A percentile compares a stretch with the other conserved stretches of the same genome.
Conservation (phyloP, 2,797 vertebrate genomes). For the Enteromius afrohamiltoni region DNA sequence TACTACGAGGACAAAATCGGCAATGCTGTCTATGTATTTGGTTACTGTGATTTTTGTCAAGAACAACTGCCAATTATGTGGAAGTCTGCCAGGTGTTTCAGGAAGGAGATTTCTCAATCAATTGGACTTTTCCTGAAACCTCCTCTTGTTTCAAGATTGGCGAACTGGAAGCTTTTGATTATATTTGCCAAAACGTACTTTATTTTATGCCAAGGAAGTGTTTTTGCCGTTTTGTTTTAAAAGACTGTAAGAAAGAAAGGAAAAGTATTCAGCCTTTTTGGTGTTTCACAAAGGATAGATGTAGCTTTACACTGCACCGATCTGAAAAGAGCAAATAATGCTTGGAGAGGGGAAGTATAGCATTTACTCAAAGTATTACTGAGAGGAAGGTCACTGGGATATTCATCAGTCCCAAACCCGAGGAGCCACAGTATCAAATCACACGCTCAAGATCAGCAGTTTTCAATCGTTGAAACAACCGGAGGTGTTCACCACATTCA, state of each 20-base stretch:
- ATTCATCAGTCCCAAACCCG: conserved; percentile 43
- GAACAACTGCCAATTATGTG: conserved; percentile 79
- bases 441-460: conserved; percentile 41
- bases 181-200: conserved; percentile 35
- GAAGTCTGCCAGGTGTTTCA: conserved; percentile 72
- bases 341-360: not conserved
- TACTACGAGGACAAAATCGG: conserved; percentile 67
- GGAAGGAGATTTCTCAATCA: conserved; percentile 57
- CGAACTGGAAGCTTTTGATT: conserved; percentile 60
- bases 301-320: conserved; percentile 6
- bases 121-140: conserved; percentile 32
- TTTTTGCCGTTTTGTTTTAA: not conserved
- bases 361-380: conserved; percentile 39
- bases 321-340: conserved; percentile 18
- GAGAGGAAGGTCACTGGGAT: not conserved
- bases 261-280: not conserved
- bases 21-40: conserved; percentile 68
- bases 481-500: conserved; percentile 58
- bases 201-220: conserved; percentile 44
- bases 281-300: not conserved
- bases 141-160: conserved; percentile 72
- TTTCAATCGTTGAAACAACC: conserved; percentile 71
- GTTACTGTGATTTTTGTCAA: conserved; percentile 75
- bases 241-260: not conserved
- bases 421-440: conserved; percentile 56